These are phyloP conservation scores for Macrobrachium nipponense DNA, from an alignment of 1,140 invertebrate species.

Conservation along the genomic window DNA sequence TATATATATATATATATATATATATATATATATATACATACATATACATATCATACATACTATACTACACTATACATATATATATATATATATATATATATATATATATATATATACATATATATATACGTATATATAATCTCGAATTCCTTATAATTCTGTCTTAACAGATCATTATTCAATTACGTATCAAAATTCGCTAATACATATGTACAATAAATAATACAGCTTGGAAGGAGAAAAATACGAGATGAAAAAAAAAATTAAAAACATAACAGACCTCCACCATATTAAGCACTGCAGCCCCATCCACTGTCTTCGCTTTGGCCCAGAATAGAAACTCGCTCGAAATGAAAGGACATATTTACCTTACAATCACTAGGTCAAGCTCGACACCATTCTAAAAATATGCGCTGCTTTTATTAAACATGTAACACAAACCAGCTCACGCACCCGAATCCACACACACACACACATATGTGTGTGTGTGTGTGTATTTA, in stretches of 20 bases:
- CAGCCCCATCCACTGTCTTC: no score
- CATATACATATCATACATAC: conserved; percentile 11
- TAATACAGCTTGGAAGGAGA: background rate
- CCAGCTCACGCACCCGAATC: background rate
- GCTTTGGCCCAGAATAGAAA: no score
- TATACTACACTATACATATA: conserved; percentile 7
- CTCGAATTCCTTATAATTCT: conserved; percentile 6
- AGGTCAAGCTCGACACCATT: no score
- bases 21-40: conserved; percentile 9
- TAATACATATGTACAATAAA: background rate
- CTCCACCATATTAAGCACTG: no score
- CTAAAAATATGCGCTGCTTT: background rate
- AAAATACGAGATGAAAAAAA: background rate
- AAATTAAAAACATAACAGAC: background rate
- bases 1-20: background rate
- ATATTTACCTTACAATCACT: background rate
- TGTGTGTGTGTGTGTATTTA: background rate
- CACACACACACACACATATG: background rate
- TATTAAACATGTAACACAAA: conserved; percentile 4
- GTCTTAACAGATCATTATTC: conserved; percentile 12
- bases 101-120: conserved; percentile 26
- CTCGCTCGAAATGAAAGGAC: no score
- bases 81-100: conserved; percentile 27
- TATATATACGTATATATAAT: conserved; percentile 30
- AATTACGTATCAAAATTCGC: background rate